Conservation (phyloP, 2,888 invertebrate genomes). For the Dryococelus australis region DNA sequence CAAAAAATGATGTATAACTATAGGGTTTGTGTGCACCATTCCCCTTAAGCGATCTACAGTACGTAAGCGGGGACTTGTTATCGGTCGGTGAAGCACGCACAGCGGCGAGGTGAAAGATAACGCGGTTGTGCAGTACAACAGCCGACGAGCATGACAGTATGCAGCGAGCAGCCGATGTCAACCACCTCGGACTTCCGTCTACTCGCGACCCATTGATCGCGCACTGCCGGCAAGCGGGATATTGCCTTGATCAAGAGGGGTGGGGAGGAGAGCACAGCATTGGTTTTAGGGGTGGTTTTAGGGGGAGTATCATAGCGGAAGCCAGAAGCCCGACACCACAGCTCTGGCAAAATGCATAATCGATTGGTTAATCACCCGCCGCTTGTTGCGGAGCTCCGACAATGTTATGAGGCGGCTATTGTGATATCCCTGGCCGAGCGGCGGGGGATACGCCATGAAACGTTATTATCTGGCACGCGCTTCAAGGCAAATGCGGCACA, state of each 20-base stretch:
- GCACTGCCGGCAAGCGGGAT: not conserved
- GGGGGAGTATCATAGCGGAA: not conserved
- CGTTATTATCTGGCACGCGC: no score
- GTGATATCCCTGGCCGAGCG: not conserved
- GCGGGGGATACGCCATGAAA: not conserved
- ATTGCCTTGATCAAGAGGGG: not conserved
- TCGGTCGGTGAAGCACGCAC: no score
- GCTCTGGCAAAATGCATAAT: not conserved
- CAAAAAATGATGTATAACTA: no score
- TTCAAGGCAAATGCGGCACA: no score
- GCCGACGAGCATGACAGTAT: not conserved
- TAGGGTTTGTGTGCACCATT: no score
- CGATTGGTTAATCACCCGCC: not conserved
- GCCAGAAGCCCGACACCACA: not conserved
- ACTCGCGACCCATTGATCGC: not conserved
- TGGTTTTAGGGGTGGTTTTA: not conserved
- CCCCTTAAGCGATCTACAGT: no score
- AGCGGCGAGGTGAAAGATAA: not conserved
- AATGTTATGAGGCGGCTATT: not conserved
- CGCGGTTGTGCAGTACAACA: not conserved
- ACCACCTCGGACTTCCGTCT: constrained; percentile 3
- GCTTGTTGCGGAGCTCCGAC: not conserved
- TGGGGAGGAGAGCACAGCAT: not conserved
- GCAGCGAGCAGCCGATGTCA: not conserved
- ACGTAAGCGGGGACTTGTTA: no score